Evolutionary conservation across 2,113 vertebrate species (phyloP).

Genomic region (Mastomys natalensis): DNA sequence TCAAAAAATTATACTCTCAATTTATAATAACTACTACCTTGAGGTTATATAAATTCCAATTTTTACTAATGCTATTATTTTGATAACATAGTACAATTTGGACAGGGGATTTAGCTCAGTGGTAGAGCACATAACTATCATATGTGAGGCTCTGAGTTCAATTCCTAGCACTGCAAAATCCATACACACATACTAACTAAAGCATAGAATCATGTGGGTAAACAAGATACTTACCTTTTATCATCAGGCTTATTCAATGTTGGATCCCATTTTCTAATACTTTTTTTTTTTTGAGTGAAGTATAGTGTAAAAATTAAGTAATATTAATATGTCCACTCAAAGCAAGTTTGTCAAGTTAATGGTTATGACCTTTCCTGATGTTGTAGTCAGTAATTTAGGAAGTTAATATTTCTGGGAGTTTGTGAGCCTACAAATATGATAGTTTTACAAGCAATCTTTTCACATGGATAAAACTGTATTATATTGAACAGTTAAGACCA

Average conservation of each 20-base stretch:
- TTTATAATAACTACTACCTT: conserved; percentile 47
- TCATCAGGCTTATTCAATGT: neutral
- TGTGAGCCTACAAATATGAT: neutral
- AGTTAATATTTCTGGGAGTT: conserved; percentile 46
- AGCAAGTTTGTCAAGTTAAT: conserved; percentile 23
- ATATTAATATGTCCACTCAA: conserved; percentile 17
- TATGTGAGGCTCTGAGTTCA: neutral
- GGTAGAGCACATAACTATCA: neutral
- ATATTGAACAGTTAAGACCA: conserved; percentile 19
- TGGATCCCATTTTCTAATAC: conserved; percentile 16
- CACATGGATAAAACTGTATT: neutral
- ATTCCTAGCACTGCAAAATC: neutral
- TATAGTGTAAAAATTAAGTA: conserved; percentile 42
- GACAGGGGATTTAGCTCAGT: neutral
- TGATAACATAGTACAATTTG: conserved; percentile 13
- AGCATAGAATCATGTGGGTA: neutral
- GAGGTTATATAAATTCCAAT: neutral
- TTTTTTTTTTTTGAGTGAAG: conserved; percentile 34
- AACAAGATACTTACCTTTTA: conserved; percentile 11
- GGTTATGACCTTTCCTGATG: neutral
- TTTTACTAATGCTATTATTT: conserved; percentile 53
- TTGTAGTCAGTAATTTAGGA: conserved; percentile 14
- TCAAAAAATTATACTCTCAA: conserved; percentile 14
- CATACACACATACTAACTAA: neutral
- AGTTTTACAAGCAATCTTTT: conserved; percentile 18